Evolutionary conservation across 2,797 vertebrate genomes (phyloP), one percentile per base, ranked within the genome.

Genomic region (Pseudomugil tenellus): DNA sequence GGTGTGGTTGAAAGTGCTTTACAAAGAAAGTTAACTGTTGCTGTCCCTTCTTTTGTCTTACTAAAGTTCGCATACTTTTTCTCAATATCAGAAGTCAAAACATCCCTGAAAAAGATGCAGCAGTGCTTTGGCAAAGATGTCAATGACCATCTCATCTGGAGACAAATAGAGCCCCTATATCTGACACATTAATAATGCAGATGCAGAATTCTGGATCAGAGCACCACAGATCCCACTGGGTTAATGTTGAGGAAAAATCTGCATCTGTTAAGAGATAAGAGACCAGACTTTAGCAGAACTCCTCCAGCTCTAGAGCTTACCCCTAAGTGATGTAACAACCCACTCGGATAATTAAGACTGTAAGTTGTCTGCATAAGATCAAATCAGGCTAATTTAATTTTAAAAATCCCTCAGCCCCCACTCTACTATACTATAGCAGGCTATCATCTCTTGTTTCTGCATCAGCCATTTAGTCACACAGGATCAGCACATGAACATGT

Each of bases 161-260:
- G 75, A 80, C 75, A 84, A 81, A 85, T 71, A 70, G 81, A 73
- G 62, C 63, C 48, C 46, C 67, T 77, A 63, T 53, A 63, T 72
- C 34, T n/a, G 32, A 77, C n/a, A 37, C 61, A 80, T 88, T 62
- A 89, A 81, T 86, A 87, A 89, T 87, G 65, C 19, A 87, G 71
- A 58, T 51, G 51, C 63, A 25, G 56, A 70, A 64, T 87, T 55
- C 9, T 81, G 64, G 53, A 64, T 32, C 23, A 25, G 54, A 74
- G 65, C 25, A 25, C 46, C 52, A 16, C 55, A 21, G 49, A 68
- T 59, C 46, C 75, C 58, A 39, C 61, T 10, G 67, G 64, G 68
- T 54, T 23, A 3, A 21, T 43, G 64, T 52, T 70, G 73, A 72
- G 55, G 67, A 10, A 31, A 41, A 67, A 74, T 58, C 8, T 62